A percentile compares a stretch with the other conserved stretches of the same genome.
These are phyloP conservation scores for Rhodophaea formosa DNA, from an alignment of 2,888 invertebrate genomes.

Conservation along the genomic window DNA sequence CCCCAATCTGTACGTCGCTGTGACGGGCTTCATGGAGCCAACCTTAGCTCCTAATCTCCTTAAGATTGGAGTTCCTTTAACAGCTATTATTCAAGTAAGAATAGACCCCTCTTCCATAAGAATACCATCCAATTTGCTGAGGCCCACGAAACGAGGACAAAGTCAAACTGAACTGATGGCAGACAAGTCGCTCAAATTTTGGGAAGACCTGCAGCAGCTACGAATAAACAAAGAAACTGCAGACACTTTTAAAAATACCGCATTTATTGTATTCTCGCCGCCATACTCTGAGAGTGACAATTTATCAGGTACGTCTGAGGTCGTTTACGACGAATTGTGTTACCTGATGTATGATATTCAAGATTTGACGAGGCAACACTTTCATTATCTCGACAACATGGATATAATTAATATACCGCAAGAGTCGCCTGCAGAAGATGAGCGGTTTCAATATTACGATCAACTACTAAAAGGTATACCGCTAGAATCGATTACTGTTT, in stretches of 20 bases:
- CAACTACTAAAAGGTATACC: slow-evolving; percentile 49
- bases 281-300: slow-evolving; percentile 57
- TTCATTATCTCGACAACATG: slow-evolving; percentile 71
- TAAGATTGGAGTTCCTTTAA: slow-evolving; percentile 62
- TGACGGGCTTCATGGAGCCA: slow-evolving; percentile 75
- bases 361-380: slow-evolving; percentile 73
- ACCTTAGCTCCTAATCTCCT: slow-evolving; percentile 51
- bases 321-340: slow-evolving; percentile 76
- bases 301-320: slow-evolving; percentile 55
- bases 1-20: slow-evolving; percentile 76
- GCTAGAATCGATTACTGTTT: slow-evolving; percentile 59
- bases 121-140: slow-evolving; percentile 52
- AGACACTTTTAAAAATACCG: slow-evolving; percentile 61
- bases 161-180: slow-evolving; percentile 60
- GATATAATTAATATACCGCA: slow-evolving; percentile 55
- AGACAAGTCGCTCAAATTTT: slow-evolving; percentile 56
- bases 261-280: slow-evolving; percentile 66
- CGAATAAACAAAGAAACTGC: slow-evolving; percentile 52
- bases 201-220: slow-evolving; percentile 60
- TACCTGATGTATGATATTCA: slow-evolving; percentile 77
- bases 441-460: slow-evolving; percentile 40
- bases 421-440: slow-evolving; percentile 29
- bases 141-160: slow-evolving; percentile 60
- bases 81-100: slow-evolving; percentile 65
- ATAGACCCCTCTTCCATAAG: slow-evolving; percentile 47